phyloP scores from a whole-genome alignment of 2,797 vertebrate species.

The Fundulus diaphanus region DNA sequence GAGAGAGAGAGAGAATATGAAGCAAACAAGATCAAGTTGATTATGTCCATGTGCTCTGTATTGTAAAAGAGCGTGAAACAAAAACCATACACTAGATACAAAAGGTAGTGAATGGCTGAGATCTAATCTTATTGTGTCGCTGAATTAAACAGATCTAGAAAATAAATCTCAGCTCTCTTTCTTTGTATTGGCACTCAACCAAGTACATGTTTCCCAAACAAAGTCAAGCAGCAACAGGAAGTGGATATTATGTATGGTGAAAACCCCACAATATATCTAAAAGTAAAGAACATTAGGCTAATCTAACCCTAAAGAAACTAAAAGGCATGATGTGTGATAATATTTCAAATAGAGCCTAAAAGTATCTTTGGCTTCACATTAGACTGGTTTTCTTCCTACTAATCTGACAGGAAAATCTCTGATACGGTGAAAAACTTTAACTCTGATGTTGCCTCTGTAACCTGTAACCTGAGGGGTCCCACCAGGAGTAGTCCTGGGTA shows the following conservation, averaged over 20 bases:
- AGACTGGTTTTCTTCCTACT: not conserved
- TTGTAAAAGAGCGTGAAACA: not conserved
- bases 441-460: not conserved
- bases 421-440: not conserved
- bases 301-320: not conserved
- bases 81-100: not conserved
- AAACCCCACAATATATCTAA: not conserved
- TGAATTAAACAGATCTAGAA: conserved; percentile 2
- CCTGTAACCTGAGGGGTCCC: not conserved
- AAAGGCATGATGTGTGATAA: not conserved
- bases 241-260: conserved; percentile 3
- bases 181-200: conserved; percentile 6
- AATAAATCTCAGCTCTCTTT: conserved; percentile 4
- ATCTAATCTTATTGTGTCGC: not conserved
- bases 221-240: conserved; percentile 13
- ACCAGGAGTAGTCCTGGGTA: not conserved
- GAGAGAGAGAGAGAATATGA: not conserved
- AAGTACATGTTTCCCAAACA: not conserved
- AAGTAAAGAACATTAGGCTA: not conserved
- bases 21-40: not conserved
- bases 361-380: not conserved
- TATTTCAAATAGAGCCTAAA: not conserved
- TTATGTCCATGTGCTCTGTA: not conserved
- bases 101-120: not conserved
- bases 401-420: not conserved